Percentiles rank a stretch among this genome's conserved stretches.
phyloP scores from a whole-genome alignment of 2,113 vertebrate species.

The Myrmophylax atrothorax region DNA sequence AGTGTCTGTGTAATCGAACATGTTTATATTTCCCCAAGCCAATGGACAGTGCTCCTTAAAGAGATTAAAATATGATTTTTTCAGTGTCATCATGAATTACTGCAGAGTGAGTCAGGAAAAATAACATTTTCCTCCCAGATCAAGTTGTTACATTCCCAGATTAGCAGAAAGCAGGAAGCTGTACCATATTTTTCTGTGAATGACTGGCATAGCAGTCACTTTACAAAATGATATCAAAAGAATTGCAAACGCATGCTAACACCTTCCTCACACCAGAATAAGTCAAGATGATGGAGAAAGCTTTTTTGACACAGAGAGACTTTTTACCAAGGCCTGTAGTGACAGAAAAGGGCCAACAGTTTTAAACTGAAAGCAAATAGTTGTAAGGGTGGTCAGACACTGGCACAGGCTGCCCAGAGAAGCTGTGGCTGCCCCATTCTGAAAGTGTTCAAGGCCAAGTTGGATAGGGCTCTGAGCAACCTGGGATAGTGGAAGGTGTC shows the following conservation, averaged over 20 bases:
- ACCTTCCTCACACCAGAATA: not conserved
- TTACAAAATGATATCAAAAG: not conserved
- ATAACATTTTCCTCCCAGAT: not conserved
- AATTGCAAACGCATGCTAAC: not conserved
- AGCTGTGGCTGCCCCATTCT: not conserved
- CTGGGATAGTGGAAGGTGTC: not conserved
- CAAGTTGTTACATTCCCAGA: not conserved
- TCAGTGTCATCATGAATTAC: not conserved
- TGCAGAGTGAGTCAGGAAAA: not conserved
- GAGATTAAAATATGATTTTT: constrained; percentile 52
- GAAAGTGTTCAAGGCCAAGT: not conserved
- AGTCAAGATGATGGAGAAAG: not conserved
- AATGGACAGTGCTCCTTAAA: constrained; percentile 95
- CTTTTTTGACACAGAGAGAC: not conserved
- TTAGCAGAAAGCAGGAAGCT: not conserved
- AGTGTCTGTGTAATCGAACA: constrained; percentile 97
- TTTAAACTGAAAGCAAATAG: not conserved
- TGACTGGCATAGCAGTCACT: not conserved
- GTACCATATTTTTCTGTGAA: not conserved
- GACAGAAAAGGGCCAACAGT: not conserved
- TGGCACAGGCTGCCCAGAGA: not conserved
- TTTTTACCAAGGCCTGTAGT: not conserved
- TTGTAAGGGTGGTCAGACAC: not conserved
- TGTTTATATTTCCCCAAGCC: constrained; percentile 97
- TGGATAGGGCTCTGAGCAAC: not conserved